A percentile compares a stretch with the other conserved stretches of the same genome.
Evolutionary conservation across 2,797 vertebrate genomes (phyloP).

Genomic region (Scolopax bukidnonensis): DNA sequence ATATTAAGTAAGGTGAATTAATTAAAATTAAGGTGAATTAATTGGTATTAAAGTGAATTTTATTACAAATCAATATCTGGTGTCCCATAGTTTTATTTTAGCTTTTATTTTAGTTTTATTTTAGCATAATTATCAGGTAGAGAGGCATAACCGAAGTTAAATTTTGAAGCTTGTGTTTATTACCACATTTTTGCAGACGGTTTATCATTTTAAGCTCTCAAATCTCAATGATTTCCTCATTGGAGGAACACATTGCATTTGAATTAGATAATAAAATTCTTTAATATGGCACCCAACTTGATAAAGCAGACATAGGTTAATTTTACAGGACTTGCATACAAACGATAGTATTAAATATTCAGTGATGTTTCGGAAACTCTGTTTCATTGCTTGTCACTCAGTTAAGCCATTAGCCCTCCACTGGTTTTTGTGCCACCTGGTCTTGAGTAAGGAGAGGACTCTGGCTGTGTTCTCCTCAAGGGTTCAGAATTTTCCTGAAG

Average conservation of each 20-base stretch:
- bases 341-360: background rate
- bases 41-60: slow-evolving; percentile 33
- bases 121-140: slow-evolving; percentile 23
- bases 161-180: slow-evolving; percentile 15
- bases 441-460: fast-evolving
- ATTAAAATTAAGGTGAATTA: slow-evolving; percentile 48
- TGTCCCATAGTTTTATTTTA: background rate
- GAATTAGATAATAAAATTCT: background rate
- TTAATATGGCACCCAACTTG: background rate
- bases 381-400: background rate
- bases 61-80: slow-evolving; percentile 12
- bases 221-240: background rate
- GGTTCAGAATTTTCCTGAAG: background rate
- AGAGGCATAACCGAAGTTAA: background rate
- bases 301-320: background rate
- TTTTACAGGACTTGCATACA: background rate
- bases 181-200: background rate
- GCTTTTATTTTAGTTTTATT: slow-evolving; percentile 28
- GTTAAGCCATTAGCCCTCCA: fast-evolving
- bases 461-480: background rate
- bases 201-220: slow-evolving; percentile 3
- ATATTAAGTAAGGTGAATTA: slow-evolving; percentile 21
- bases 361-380: background rate
- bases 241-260: background rate
- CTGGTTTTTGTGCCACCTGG: background rate